A percentile compares a stretch with the other conserved stretches of the same genome.
Evolutionary conservation across 2,113 vertebrate genomes (phyloP).

Genomic region (Ceuthmochares aereus): DNA sequence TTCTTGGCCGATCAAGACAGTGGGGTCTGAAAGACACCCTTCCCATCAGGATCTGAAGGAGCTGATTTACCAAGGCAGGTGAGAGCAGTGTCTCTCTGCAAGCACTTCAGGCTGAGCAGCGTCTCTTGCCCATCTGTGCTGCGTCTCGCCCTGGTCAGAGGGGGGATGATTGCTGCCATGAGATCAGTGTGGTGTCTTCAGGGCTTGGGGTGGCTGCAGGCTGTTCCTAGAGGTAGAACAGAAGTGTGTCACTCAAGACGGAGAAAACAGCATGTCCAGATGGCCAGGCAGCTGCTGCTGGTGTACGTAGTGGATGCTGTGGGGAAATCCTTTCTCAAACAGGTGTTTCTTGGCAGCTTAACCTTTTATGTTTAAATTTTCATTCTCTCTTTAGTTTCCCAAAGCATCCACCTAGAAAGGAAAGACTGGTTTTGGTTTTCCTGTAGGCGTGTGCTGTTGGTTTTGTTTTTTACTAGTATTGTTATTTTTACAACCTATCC

Average conservation of each 20-base stretch:
- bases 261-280: not conserved
- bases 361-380: not conserved
- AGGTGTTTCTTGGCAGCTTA: not conserved
- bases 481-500: not conserved
- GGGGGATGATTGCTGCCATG: not conserved
- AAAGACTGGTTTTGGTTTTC: not conserved
- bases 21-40: not conserved
- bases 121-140: not conserved
- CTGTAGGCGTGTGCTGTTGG: not conserved
- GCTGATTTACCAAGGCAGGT: not conserved
- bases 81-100: not conserved
- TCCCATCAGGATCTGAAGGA: not conserved
- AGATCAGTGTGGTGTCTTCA: not conserved
- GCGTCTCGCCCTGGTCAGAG: not conserved
- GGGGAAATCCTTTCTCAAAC: not conserved
- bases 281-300: not conserved
- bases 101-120: not conserved
- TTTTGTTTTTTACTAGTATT: not conserved
- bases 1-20: not conserved
- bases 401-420: not conserved
- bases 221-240: not conserved
- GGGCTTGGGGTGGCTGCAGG: not conserved
- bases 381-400: not conserved
- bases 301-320: not conserved
- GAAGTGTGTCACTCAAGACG: not conserved